Base-by-base conservation (phyloP, 2,113 vertebrate genomes). In the Gymnogyps californianus region DNA sequence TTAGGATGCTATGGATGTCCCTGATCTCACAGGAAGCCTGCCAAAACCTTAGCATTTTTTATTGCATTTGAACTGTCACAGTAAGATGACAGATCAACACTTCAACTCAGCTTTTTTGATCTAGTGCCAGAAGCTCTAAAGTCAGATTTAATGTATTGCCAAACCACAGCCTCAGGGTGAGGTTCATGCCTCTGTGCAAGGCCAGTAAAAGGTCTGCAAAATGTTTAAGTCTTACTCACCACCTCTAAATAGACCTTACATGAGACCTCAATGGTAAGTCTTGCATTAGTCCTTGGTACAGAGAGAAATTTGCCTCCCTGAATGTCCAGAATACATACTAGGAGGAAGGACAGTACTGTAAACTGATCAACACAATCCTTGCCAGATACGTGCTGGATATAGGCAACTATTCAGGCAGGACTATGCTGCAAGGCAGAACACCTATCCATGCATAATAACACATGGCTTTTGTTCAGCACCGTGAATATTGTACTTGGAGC, bases 351-450 rank as follows among this genome's bases (percentile, higher is more conserved):
- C 51, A 38, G 7, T 44, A 6, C 29, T 32, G 11, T 54, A 62
- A 57, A 58, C 11, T 54, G 64, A 49, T 40, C 36, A 70, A 40
- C 19, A 4, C 7, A 47, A 3, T 16, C 20, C 12, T 58, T 57
- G 13, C 22, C 29, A 54, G 21, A 15, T 8, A 5, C 0, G 0
- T 40, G 34, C 36, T 72, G 16, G 34, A 31, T 36, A 19, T 5
- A 49, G 25, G 8, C 51, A 29, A 38, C 55, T 29, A 4, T 51
- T 47, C 59, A 75, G 40, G 26, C 44, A 54, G 57, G 28, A 49
- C 21, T 49, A 1, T 22, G 22, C 14, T 47, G 51, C 38, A 76
- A 58, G n/a, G 52, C 28, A 88, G 52, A 94, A 9, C n/a, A 67
- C 13, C 34, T 36, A 21, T 12, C 21, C 13, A 25, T 40, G 15